phyloP scores from a whole-genome alignment of 2,113 vertebrate species.

The Perca schrenkii region DNA sequence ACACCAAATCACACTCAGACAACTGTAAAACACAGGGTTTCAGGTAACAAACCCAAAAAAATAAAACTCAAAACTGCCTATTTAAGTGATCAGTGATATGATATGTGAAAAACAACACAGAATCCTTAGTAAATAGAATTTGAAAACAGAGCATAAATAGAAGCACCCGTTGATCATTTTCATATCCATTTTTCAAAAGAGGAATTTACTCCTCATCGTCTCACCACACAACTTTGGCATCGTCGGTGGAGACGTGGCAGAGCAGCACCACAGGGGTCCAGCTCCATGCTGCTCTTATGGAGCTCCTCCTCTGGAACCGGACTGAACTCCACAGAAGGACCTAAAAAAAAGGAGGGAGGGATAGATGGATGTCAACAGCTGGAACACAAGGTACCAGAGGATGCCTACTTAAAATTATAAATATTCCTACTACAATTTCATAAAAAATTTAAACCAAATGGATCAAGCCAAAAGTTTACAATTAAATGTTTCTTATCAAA shows the following conservation, averaged over 20 bases:
- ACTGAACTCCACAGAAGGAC: conserved; percentile 77
- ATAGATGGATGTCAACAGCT: neutral
- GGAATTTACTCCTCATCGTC: neutral
- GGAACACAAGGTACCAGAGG: neutral
- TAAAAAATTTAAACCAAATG: neutral
- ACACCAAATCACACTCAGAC: neutral
- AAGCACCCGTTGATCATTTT: neutral
- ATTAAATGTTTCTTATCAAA: neutral
- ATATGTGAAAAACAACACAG: too few species aligned
- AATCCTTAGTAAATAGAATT: too few species aligned
- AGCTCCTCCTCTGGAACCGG: conserved; percentile 74
- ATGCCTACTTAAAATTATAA: neutral
- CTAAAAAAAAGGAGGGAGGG: conserved; percentile 46
- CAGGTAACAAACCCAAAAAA: neutral
- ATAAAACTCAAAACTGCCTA: neutral
- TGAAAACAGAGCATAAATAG: neutral
- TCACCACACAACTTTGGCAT: conserved; percentile 77
- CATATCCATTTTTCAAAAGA: neutral
- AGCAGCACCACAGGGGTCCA: conserved; percentile 84
- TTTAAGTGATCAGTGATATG: neutral
- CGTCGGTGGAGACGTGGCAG: conserved; percentile 81
- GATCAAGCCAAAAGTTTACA: neutral
- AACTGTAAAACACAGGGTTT: neutral
- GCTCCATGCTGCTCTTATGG: conserved; percentile 80
- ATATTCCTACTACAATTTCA: neutral